Evolutionary conservation across 2,113 vertebrate species (phyloP), one percentile per base, ranked within the genome.

Genomic region (Agapornis roseicollis): DNA sequence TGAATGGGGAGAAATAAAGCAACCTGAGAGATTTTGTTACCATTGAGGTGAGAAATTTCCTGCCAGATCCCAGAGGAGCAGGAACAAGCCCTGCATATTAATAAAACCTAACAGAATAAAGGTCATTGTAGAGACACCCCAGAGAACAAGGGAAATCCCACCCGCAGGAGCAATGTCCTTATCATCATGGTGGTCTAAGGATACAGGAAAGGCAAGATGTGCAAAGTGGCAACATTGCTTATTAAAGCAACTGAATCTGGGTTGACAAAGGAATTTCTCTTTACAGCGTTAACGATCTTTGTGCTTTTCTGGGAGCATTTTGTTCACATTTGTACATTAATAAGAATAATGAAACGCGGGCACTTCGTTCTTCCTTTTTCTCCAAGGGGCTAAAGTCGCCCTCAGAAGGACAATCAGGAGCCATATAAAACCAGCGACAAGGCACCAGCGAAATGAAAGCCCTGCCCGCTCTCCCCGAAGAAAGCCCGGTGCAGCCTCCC

Each of bases 191-290:
- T 39, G 19, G 58, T 66, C 46, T 63, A 70, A 49, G 61, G 42
- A 89, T 7, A 65, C 18, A 35, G 55, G 42, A 77, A 83, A 70
- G 17, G 23, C 24, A 65, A 25, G 28, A 58, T 17, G 25, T 14
- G 35, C n/a, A 27, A 70, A 70, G 65, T 5, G 0, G 24, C 20
- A 55, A n/a, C 4, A 78, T 0, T 46, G 47, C 61, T 76, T 25
- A 29, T 41, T 37, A 81, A 60, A 92, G 31, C 56, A 74, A 22
- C 2, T 31, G 56, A 78, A 60, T 17, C 28, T 53, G 55, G 60
- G 44, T 19, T 68, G 73, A 90, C 90, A 94, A 86, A 93, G 53
- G 53, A 65, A 90, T 94, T 90, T 90, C 47, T 84, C 47, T 65
- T 68, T 37, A 42, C 10, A 58, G 64, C 0, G 4, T 25, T 49